Percentiles rank a stretch among this genome's conserved stretches.
Conservation (phyloP, 2,888 invertebrate genomes). For the Acanthopleura granulata region DNA sequence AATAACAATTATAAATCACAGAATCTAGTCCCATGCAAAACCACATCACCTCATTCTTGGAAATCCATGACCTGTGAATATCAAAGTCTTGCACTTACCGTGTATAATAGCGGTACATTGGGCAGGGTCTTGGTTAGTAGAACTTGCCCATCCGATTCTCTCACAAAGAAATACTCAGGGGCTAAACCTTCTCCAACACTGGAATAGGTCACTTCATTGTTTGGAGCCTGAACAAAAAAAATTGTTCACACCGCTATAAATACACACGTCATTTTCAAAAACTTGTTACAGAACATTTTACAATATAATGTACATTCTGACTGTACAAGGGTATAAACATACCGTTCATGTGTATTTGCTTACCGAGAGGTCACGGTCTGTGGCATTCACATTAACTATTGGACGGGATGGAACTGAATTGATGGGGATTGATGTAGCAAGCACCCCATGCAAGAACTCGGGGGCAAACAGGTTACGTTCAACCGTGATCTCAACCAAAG, state of each 20-base stretch:
- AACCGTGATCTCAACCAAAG: constrained; percentile 36
- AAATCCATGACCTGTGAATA: no score
- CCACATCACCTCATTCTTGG: no score
- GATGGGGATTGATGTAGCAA: neutral
- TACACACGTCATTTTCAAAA: no score
- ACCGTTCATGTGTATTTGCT: neutral
- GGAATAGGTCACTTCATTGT: constrained; percentile 46
- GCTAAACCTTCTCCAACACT: constrained; percentile 39
- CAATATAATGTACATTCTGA: no score
- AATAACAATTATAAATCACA: no score
- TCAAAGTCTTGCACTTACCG: constrained; percentile 33
- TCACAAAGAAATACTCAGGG: constrained; percentile 44
- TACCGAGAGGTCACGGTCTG: constrained; percentile 34
- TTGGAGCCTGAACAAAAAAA: constrained; percentile 45
- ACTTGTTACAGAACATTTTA: no score
- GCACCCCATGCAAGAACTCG: neutral
- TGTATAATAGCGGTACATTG: constrained; percentile 27
- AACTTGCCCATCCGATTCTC: constrained; percentile 37
- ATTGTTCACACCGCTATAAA: no score
- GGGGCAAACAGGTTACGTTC: constrained; percentile 23
- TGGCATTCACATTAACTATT: constrained; percentile 22
- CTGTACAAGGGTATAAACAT: no score
- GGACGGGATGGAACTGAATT: neutral
- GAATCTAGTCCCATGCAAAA: no score
- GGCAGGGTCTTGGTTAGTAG: constrained; percentile 37